A percentile compares a stretch with the other conserved stretches of the same genome.
phyloP scores from a whole-genome alignment of 2,797 vertebrate species.

The Clarias laeviceps region DNA sequence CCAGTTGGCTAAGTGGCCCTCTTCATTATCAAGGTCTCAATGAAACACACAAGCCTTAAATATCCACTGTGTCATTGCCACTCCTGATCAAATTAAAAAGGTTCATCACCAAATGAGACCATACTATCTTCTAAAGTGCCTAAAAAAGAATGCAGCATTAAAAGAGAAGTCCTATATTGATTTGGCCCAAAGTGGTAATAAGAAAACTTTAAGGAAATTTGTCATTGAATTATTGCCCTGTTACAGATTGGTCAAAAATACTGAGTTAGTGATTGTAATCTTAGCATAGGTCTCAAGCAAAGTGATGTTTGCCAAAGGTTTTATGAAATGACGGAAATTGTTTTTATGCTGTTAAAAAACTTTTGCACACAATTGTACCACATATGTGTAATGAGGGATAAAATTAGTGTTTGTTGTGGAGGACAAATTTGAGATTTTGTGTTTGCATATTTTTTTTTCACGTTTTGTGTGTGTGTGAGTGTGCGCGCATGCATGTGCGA shows the following conservation, averaged over 20 bases:
- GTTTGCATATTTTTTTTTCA: too few species aligned
- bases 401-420: slow-evolving; percentile 1
- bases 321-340: neutral
- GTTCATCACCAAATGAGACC: slow-evolving; percentile 66
- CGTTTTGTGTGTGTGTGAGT: neutral
- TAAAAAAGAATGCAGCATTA: slow-evolving; percentile 62
- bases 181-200: slow-evolving; percentile 20
- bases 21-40: slow-evolving; percentile 79
- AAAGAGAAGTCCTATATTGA: slow-evolving; percentile 47
- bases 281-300: slow-evolving; percentile 11
- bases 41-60: slow-evolving; percentile 69
- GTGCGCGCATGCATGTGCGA: neutral
- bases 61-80: slow-evolving; percentile 71
- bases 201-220: slow-evolving; percentile 20
- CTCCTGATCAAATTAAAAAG: slow-evolving; percentile 67
- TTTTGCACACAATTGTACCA: neutral
- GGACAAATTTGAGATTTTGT: slow-evolving; percentile 1
- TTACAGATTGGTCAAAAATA: slow-evolving; percentile 7
- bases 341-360: neutral
- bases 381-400: slow-evolving; percentile 7
- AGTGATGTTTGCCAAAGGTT: slow-evolving; percentile 6
- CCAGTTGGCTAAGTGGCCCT: slow-evolving; percentile 78
- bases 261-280: slow-evolving; percentile 8
- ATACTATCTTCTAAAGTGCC: slow-evolving; percentile 59
- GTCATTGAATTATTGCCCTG: slow-evolving; percentile 17